A percentile compares a stretch with the other conserved stretches of the same genome.
Conservation (phyloP, 2,888 invertebrate species). For the Torymus auratus region DNA sequence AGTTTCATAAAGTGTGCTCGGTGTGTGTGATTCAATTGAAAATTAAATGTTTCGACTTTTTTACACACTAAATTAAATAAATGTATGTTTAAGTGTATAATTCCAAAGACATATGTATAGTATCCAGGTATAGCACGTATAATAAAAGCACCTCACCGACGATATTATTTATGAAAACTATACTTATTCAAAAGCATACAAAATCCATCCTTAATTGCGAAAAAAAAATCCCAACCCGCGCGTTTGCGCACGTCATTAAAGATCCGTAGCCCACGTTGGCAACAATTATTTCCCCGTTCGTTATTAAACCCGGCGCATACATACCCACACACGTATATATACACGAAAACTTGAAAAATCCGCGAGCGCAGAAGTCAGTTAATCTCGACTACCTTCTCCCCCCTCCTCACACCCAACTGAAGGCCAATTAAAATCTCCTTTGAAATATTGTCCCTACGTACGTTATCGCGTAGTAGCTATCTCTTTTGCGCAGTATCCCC, state of each 20-base stretch:
- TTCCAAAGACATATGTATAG: no score
- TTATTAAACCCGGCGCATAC: slow-evolving; percentile 1
- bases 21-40: no score
- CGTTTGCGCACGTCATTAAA: background rate
- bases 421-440: slow-evolving; percentile 58
- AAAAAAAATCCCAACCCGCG: background rate
- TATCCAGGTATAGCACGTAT: no score
- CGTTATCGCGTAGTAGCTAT: slow-evolving; percentile 51
- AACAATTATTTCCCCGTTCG: slow-evolving; percentile 7
- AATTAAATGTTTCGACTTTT: no score
- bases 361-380: slow-evolving; percentile 28
- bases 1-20: no score
- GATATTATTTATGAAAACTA: no score
- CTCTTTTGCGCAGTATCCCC: slow-evolving; percentile 36
- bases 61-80: no score
- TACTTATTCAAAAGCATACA: no score
- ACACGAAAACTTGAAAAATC: slow-evolving; percentile 38
- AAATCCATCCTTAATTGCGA: no score
- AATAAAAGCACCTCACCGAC: no score
- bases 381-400: slow-evolving; percentile 23
- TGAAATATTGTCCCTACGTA: slow-evolving; percentile 54
- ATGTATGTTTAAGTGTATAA: no score
- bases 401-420: slow-evolving; percentile 2
- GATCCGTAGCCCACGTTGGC: background rate
- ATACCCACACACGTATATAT: no score